A percentile compares a stretch with the other conserved stretches of the same genome.
phyloP scores from a whole-genome alignment of 2,113 vertebrate species.

The Neodontobutis hainanensis region DNA sequence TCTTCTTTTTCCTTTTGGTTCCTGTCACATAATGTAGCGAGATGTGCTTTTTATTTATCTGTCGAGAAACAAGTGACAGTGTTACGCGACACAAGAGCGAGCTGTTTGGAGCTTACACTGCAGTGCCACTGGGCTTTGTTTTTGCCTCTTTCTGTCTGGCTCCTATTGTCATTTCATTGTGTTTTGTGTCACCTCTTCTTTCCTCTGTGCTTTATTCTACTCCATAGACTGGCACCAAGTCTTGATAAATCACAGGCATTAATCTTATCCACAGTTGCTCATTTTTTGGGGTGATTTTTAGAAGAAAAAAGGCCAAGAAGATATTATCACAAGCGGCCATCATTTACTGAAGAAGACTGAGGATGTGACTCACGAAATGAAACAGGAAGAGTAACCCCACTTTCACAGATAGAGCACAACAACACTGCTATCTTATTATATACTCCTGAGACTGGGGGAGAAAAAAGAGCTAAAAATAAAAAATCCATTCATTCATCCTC shows the following conservation, averaged over 20 bases:
- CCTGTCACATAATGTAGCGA: conserved; percentile 17
- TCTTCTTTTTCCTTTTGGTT: background rate
- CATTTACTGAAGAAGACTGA: background rate
- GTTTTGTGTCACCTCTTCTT: background rate
- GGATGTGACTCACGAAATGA: conserved; percentile 4
- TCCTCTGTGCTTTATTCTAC: background rate
- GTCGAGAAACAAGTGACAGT: conserved; percentile 10
- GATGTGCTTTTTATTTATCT: conserved; percentile 22
- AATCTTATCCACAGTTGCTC: conserved; percentile 13
- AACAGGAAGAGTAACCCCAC: background rate
- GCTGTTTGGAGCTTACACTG: too few relatives aligned
- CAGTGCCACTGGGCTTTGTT: background rate
- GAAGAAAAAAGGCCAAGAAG: conserved; percentile 2
- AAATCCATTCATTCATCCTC: too few relatives aligned
- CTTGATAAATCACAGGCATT: conserved; percentile 7
- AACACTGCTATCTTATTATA: too few relatives aligned
- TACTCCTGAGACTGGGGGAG: too few relatives aligned
- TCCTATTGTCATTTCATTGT: conserved; percentile 19
- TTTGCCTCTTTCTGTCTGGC: background rate
- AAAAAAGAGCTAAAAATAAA: too few relatives aligned
- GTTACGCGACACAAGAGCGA: too few relatives aligned
- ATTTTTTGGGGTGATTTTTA: conserved; percentile 9
- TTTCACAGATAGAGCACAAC: too few relatives aligned
- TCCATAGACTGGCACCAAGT: conserved; percentile 2
- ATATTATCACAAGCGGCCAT: conserved; percentile 19